Base-by-base conservation (phyloP, 2,797 vertebrate species). In the Gymnocypris eckloni region DNA sequence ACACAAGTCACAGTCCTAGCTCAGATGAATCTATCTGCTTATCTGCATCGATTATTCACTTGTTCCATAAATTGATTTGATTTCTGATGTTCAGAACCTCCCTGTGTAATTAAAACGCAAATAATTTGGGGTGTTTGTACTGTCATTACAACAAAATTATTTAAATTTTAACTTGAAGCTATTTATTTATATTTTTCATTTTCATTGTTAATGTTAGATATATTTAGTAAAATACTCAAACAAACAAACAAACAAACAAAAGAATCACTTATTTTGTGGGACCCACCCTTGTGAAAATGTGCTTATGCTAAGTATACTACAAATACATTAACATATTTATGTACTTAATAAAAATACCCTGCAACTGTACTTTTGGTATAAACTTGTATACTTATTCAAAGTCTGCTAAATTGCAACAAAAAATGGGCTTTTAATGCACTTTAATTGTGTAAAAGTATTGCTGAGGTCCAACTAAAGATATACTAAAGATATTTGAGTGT, bases 1-100 rank as follows among this genome's bases (percentile, higher is more conserved):
- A 89, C 90, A 84, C 81, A 87, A 88, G 90, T 87, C 81, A 90
- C 92, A 87, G 91, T 81, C 90, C 91, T 82, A 89, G 84, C 78
- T 82, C 87, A 89, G 89, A 91, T 88, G 84, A 50, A 77, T 88
- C 86, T 28, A 28, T 28, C 25, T 28, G 25, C 25, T 28, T 92
- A 87, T 86, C 89, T 90, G 73, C 72, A 78, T 88, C 83, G 16
- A 59, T 33, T n/a, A n/a, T 77, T 77, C 33, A 77, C 20, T 56
- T 56, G 50, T 20, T 76, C 18, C 3, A 7, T 76, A 54, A 76
- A 76, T 56, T 37, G 28, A 7, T 37, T 37, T 37, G 0, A 77
- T 39, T 56, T 18, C 8, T 22, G 1, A 77, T 77, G 50, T 6
- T 7, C 75, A 77, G 12, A 54, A 77, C 28, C 11, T 25, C 43